A percentile compares a stretch with the other conserved stretches of the same genome.
Evolutionary conservation across 2,113 vertebrate genomes (phyloP).

Genomic region (Perccottus glenii): DNA sequence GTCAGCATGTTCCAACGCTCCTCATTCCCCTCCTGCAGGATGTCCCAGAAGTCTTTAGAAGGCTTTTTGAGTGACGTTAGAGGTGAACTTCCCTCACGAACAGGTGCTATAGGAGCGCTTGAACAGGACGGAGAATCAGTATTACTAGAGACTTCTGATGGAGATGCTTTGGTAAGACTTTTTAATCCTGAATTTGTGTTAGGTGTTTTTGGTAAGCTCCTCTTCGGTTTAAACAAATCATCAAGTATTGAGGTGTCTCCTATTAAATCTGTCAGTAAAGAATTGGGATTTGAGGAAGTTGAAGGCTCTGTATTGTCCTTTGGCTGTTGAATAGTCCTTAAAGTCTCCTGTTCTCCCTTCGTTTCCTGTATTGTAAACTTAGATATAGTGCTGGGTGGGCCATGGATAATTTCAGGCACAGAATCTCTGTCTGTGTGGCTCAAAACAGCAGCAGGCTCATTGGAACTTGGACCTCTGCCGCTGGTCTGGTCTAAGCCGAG

Average conservation of each 20-base stretch:
- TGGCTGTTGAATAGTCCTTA: conserved; percentile 18
- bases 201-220: conserved; percentile 7
- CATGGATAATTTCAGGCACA: conserved; percentile 47
- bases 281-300: conserved; percentile 20
- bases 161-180: not conserved
- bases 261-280: conserved; percentile 81
- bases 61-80: conserved; percentile 72
- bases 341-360: conserved; percentile 27
- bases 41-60: conserved; percentile 95
- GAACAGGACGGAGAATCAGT: not conserved
- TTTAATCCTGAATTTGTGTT: not conserved
- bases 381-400: conserved; percentile 31
- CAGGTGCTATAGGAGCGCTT: not conserved
- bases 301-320: conserved; percentile 12
- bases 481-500: conserved; percentile 47
- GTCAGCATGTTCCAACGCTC: conserved; percentile 88
- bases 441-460: conserved; percentile 44
- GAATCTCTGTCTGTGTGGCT: conserved; percentile 61
- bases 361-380: conserved; percentile 46
- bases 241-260: conserved; percentile 93
- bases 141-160: not conserved
- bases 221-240: conserved; percentile 83
- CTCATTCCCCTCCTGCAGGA: conserved; percentile 88
- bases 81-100: conserved; percentile 9
- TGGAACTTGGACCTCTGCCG: conserved; percentile 58